A percentile compares a stretch with the other conserved stretches of the same genome.
Evolutionary conservation across 2,888 invertebrate genomes (phyloP).

Genomic region (Escarpia spicata): DNA sequence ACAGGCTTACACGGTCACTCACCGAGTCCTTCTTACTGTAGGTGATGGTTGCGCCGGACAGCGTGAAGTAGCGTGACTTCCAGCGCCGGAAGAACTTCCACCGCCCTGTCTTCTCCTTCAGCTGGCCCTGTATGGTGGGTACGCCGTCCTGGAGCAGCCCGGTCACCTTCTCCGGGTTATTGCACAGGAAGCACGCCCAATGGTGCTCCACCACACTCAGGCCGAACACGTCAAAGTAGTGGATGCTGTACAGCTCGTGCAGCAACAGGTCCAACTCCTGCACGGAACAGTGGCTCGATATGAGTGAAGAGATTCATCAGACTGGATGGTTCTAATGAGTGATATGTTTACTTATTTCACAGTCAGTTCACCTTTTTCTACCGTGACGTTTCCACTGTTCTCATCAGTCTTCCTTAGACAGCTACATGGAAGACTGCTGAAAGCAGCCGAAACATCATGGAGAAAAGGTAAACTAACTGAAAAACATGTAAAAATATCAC

Average conservation of each 20-base stretch:
- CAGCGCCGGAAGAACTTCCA: slow-evolving; percentile 91
- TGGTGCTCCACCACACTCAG: slow-evolving; percentile 72
- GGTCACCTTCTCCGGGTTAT: slow-evolving; percentile 88
- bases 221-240: slow-evolving; percentile 94
- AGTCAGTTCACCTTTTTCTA: too few relatives aligned
- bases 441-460: too few relatives aligned
- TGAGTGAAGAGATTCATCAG: too few relatives aligned
- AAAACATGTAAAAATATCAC: too few relatives aligned
- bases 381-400: too few relatives aligned
- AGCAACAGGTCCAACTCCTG: slow-evolving; percentile 80
- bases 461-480: too few relatives aligned
- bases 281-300: slow-evolving; percentile 13
- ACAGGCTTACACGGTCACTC: slow-evolving; percentile 34
- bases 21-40: slow-evolving; percentile 69
- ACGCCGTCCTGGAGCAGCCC: slow-evolving; percentile 83
- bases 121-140: slow-evolving; percentile 71
- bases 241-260: slow-evolving; percentile 84
- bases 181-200: slow-evolving; percentile 95
- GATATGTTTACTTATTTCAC: too few relatives aligned
- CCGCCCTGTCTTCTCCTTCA: slow-evolving; percentile 90
- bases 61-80: slow-evolving; percentile 92
- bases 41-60: slow-evolving; percentile 90
- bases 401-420: too few relatives aligned
- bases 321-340: too few relatives aligned
- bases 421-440: too few relatives aligned